Evolutionary conservation across 2,113 vertebrate species (phyloP).

Genomic region (Lontra canadensis): DNA sequence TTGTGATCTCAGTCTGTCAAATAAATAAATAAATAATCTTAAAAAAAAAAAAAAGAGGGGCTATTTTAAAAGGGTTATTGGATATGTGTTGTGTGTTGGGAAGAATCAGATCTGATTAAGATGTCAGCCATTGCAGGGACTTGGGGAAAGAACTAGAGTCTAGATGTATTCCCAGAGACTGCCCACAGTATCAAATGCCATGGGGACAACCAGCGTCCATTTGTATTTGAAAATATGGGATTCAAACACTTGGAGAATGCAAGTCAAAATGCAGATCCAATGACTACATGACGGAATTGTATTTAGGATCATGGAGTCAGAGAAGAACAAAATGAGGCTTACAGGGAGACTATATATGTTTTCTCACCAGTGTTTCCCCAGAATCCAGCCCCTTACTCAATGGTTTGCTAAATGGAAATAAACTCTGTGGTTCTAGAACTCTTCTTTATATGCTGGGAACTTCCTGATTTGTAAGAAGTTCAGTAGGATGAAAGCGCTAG

Average conservation of each 20-base stretch:
- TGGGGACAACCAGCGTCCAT: rapidly evolving
- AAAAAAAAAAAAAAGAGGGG: no score
- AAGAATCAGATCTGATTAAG: not conserved
- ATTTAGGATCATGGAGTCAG: not conserved
- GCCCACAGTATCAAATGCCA: not conserved
- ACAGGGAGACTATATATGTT: not conserved
- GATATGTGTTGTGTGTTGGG: not conserved
- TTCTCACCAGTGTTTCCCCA: not conserved
- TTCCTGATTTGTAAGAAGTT: not conserved
- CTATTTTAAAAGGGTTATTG: not conserved
- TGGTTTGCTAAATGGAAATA: not conserved
- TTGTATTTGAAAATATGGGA: not conserved
- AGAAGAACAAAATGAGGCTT: not conserved
- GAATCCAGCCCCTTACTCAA: not conserved
- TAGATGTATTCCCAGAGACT: not conserved
- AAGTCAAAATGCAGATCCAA: not conserved
- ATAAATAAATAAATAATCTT: no score
- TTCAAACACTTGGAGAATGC: not conserved
- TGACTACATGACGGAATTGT: not conserved
- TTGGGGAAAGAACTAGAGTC: not conserved
- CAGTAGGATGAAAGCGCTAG: not conserved
- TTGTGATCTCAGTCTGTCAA: no score
- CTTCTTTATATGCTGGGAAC: not conserved
- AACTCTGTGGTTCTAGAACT: not conserved
- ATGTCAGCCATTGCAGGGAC: not conserved